Percentiles rank a stretch among this genome's conserved stretches.
Conservation (phyloP, 2,113 vertebrate species). For the Serilophus lunatus region DNA sequence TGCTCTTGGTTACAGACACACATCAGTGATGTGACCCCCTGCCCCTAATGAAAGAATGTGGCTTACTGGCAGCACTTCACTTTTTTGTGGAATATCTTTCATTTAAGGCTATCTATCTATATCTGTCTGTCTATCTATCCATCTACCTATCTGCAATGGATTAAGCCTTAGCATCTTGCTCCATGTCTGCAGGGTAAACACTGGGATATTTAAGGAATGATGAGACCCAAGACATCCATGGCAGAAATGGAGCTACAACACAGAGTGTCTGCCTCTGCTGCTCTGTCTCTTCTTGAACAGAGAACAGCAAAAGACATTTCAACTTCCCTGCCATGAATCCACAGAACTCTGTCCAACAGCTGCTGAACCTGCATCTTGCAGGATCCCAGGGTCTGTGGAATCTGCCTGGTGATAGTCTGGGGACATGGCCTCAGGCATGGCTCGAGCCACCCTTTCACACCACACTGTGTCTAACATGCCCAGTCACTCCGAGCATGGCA, state of each 20-base stretch:
- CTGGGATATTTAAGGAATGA: neutral
- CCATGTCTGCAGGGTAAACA: neutral
- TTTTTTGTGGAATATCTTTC: neutral
- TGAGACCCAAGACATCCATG: neutral
- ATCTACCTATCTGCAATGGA: neutral
- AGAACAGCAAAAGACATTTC: neutral
- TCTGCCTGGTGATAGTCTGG: neutral
- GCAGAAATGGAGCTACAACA: neutral
- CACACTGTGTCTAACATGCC: rapidly evolving
- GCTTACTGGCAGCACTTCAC: neutral
- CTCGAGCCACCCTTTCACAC: neutral
- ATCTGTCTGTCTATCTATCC: neutral
- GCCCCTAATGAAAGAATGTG: neutral
- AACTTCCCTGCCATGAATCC: neutral
- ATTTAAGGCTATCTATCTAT: neutral
- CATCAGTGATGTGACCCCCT: neutral
- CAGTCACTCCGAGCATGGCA: neutral
- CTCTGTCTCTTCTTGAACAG: neutral
- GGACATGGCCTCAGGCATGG: neutral
- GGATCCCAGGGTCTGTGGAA: neutral
- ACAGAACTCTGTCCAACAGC: neutral
- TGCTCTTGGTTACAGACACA: neutral
- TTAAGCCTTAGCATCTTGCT: neutral
- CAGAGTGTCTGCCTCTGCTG: neutral
- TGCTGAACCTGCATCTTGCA: neutral